These are phyloP conservation scores for Pandemis corylana DNA, from an alignment of 2,888 invertebrate species.

Conservation along the genomic window DNA sequence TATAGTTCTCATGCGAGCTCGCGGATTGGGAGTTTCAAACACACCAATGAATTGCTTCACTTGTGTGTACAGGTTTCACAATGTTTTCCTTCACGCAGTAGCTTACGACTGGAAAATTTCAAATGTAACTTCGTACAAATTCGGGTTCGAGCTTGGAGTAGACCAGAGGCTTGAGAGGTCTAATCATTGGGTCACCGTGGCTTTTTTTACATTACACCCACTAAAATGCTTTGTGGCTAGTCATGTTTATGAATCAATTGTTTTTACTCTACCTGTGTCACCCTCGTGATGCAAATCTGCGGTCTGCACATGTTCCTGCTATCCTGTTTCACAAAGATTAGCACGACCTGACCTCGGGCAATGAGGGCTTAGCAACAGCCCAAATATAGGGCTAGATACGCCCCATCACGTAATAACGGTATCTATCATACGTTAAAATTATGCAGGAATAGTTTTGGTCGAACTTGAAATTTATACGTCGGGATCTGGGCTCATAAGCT, in stretches of 20 bases:
- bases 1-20: no score
- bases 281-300: conserved; percentile 27
- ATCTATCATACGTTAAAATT: conserved; percentile 24
- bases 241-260: no score
- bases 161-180: no score
- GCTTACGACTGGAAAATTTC: no score
- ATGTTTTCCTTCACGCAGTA: no score
- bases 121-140: no score
- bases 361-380: conserved; percentile 49
- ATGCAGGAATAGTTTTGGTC: background rate
- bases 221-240: background rate
- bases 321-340: conserved; percentile 25
- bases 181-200: no score
- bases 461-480: background rate
- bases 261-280: conserved; percentile 24
- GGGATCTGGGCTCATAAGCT: background rate
- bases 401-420: conserved; percentile 57
- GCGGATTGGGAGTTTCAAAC: no score
- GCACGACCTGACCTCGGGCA: conserved; percentile 53
- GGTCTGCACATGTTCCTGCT: conserved; percentile 24
- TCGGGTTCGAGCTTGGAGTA: no score
- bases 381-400: conserved; percentile 58
- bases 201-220: no score
- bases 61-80: no score
- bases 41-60: no score